These are phyloP conservation scores for Halictus rubicundus DNA, from an alignment of 1,140 invertebrate genomes.

Conservation along the genomic window DNA sequence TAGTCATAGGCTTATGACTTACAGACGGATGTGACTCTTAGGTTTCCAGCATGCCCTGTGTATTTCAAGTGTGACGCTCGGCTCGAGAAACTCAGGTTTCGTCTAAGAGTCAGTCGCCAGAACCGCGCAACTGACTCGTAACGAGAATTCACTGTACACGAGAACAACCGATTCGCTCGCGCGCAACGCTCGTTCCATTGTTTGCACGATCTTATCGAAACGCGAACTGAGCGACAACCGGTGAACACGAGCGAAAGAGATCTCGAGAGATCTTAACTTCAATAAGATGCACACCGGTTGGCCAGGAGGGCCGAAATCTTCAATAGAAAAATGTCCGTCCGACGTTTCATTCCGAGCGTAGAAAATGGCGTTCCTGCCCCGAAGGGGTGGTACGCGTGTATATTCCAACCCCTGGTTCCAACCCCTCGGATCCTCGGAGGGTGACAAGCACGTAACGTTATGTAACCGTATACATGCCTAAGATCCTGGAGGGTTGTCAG, in stretches of 20 bases:
- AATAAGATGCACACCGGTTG: slow-evolving; percentile 50
- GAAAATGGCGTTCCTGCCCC: slow-evolving; percentile 72
- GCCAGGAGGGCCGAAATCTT: slow-evolving; percentile 20
- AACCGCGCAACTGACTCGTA: too few relatives aligned
- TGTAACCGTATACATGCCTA: slow-evolving; percentile 78
- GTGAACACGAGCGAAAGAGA: background rate
- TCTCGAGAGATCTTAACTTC: slow-evolving; percentile 25
- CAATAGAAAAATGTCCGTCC: slow-evolving; percentile 55
- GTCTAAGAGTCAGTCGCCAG: too few relatives aligned
- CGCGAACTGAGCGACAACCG: background rate
- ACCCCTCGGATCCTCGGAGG: slow-evolving; percentile 65
- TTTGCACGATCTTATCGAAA: too few relatives aligned
- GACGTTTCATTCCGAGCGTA: slow-evolving; percentile 34
- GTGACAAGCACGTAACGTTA: slow-evolving; percentile 70
- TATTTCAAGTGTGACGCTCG: too few relatives aligned
- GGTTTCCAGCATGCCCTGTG: too few relatives aligned
- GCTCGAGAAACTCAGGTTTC: too few relatives aligned
- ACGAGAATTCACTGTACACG: too few relatives aligned
- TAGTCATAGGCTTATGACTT: too few relatives aligned
- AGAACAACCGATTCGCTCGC: background rate
- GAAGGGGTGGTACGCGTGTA: slow-evolving; percentile 68
- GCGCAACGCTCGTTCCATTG: too few relatives aligned
- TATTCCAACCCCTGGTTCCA: slow-evolving; percentile 69
- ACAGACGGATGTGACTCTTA: too few relatives aligned
- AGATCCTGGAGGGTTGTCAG: slow-evolving; percentile 73